Evolutionary conservation across 2,797 vertebrate genomes (phyloP), one percentile per base, ranked within the genome.

Genomic region (Lepilemur septentrionalis): DNA sequence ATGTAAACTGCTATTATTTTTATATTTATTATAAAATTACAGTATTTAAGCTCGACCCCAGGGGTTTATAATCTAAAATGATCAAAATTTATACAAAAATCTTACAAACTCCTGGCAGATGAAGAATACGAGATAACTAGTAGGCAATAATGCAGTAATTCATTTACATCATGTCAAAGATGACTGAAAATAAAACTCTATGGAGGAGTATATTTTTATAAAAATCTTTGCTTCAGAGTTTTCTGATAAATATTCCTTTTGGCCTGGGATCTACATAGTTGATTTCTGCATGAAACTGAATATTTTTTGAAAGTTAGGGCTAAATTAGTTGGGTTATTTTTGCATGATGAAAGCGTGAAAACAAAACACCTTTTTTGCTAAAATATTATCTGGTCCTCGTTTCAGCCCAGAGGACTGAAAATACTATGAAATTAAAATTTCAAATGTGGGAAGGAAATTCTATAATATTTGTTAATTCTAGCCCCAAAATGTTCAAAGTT

Each of bases 381-480:
- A 97, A 98, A 98, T 97, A 97, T 96, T 98, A 98, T 97, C 97
- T 97, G 96, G 97, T 97, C 97, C 72, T 96, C 93, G 32, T 97
- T 97, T 97, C 91, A 97, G 91, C 94, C 93, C 76, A 92, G 83
- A 97, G 96, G 94, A 97, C 89, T 97, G 96, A 98, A 97, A 97
- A 97, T 97, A 97, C 96, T 97, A 97, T 92, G 78, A 97, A 97
- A 98, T 97, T 98, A 97, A 97, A 97, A 97, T 97, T 97, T 98
- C 91, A 98, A 97, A 97, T 97, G 95, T 94, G 96, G 89, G 83
- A 97, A 97, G 95, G 76, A 96, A 97, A 98, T 94, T 97, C 97
- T 97, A 96, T 97, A 98, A 97, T 98, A 98, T 97, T 97, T 98
- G 96, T 97, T 98, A 97, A 97, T 98, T 98, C 96, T 92, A 97